These are phyloP conservation scores for Oligia strigilis DNA, from an alignment of 2,888 invertebrate species.

Conservation along the genomic window DNA sequence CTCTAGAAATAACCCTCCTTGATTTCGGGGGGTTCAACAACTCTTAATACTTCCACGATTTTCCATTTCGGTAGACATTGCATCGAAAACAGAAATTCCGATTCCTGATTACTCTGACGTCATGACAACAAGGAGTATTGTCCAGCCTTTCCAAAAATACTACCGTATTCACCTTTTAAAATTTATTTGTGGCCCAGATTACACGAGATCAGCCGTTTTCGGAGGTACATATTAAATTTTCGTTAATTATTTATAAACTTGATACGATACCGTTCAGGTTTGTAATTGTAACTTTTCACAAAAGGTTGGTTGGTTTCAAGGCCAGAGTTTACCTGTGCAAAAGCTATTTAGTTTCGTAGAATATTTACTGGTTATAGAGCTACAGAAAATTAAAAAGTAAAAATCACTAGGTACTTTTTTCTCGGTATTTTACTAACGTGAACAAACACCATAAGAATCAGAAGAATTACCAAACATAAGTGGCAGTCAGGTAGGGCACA, in stretches of 20 bases:
- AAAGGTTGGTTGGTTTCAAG: slow-evolving; percentile 22
- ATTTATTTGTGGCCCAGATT: slow-evolving; percentile 13
- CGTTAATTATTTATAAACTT: slow-evolving; percentile 42
- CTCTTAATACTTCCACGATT: background rate
- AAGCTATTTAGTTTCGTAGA: slow-evolving; percentile 14
- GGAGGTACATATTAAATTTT: slow-evolving; percentile 21
- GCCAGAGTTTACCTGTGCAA: background rate
- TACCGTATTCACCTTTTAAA: slow-evolving; percentile 13
- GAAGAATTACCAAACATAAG: background rate
- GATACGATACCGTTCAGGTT: slow-evolving; percentile 10
- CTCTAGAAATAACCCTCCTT: background rate
- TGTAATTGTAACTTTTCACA: slow-evolving; percentile 37
- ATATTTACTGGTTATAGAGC: slow-evolving; percentile 4
- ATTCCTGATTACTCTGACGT: background rate
- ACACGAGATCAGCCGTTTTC: slow-evolving; percentile 7
- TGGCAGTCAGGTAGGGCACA: background rate
- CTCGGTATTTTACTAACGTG: background rate
- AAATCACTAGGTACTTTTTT: background rate
- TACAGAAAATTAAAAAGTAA: background rate
- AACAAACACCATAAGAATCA: background rate
- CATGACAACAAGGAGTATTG: slow-evolving; percentile 4
- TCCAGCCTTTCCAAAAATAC: background rate
- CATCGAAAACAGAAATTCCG: background rate
- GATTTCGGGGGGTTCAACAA: background rate
- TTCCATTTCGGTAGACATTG: background rate